phyloP scores from a whole-genome alignment of 2,797 vertebrate species.

The Lacerta agilis region DNA sequence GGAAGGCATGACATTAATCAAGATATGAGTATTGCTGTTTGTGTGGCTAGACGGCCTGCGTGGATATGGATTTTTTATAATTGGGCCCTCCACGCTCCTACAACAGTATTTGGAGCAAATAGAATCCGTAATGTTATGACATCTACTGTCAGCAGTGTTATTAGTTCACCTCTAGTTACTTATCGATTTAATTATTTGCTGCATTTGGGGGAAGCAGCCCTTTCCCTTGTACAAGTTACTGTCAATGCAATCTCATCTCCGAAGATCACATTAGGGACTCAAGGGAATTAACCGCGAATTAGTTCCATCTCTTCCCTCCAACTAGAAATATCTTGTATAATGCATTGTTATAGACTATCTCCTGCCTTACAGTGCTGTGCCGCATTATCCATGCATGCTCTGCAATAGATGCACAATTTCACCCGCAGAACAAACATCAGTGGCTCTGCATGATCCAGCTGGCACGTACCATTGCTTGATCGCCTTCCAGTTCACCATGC shows the following conservation, averaged over 20 bases:
- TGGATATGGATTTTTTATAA: conserved; percentile 16
- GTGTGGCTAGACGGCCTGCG: conserved; percentile 24
- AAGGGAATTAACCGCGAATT: conserved; percentile 49
- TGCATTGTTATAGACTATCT: conserved; percentile 43
- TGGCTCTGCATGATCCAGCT: not conserved
- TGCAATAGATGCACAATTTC: not conserved
- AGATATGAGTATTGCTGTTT: not conserved
- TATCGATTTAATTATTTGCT: conserved; percentile 25
- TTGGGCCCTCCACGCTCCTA: conserved; percentile 14
- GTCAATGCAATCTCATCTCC: conserved; percentile 38
- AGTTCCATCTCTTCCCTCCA: conserved; percentile 39
- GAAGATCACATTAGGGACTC: conserved; percentile 50
- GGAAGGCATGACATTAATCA: conserved; percentile 15
- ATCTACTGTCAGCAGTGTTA: conserved; percentile 15
- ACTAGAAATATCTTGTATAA: conserved; percentile 51
- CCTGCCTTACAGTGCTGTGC: conserved; percentile 18
- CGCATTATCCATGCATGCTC: not conserved
- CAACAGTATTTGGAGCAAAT: not conserved
- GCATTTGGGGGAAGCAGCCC: conserved; percentile 26
- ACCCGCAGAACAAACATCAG: not conserved
- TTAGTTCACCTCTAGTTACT: conserved; percentile 26
- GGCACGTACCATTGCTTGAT: not conserved
- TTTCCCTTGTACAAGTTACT: conserved; percentile 43
- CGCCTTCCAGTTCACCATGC: not conserved
- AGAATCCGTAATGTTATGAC: not conserved